Percentiles rank a stretch among this genome's conserved stretches.
These are phyloP conservation scores for Notocelia uddmanniana DNA, from an alignment of 2,888 invertebrate genomes.

Conservation along the genomic window DNA sequence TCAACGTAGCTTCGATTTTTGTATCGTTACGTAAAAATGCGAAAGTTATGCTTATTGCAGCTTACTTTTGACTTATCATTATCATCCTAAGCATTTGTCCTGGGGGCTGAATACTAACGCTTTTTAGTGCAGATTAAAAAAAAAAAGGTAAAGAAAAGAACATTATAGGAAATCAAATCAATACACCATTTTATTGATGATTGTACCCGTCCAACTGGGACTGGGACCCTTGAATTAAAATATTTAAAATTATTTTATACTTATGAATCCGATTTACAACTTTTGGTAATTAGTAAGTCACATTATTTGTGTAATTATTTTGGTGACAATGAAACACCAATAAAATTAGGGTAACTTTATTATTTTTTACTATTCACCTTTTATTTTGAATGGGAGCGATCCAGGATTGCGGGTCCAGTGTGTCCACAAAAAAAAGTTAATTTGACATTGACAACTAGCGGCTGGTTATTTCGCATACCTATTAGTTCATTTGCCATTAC, in stretches of 20 bases:
- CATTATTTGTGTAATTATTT: neutral
- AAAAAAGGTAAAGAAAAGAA: too few relatives aligned
- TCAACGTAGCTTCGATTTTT: too few relatives aligned
- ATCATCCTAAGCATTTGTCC: too few relatives aligned
- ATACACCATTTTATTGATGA: neutral
- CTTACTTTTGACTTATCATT: too few relatives aligned
- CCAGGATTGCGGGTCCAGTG: neutral
- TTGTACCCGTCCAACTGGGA: neutral
- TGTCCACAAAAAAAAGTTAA: constrained; percentile 9
- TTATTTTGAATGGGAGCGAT: neutral
- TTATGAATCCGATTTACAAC: neutral
- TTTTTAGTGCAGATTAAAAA: too few relatives aligned
- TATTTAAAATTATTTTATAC: too few relatives aligned
- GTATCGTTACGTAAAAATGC: too few relatives aligned
- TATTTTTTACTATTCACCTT: neutral
- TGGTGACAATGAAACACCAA: neutral
- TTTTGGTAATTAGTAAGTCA: neutral
- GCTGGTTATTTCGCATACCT: constrained; percentile 38
- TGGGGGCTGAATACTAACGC: too few relatives aligned
- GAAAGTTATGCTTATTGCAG: too few relatives aligned
- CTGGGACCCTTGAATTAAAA: neutral
- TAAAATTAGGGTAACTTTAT: neutral
- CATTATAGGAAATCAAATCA: too few relatives aligned
- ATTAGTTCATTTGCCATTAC: constrained; percentile 15
- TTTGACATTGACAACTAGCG: constrained; percentile 44